These are phyloP conservation scores for Chaenogobius annularis DNA, from an alignment of 2,113 vertebrate genomes.

Conservation along the genomic window DNA sequence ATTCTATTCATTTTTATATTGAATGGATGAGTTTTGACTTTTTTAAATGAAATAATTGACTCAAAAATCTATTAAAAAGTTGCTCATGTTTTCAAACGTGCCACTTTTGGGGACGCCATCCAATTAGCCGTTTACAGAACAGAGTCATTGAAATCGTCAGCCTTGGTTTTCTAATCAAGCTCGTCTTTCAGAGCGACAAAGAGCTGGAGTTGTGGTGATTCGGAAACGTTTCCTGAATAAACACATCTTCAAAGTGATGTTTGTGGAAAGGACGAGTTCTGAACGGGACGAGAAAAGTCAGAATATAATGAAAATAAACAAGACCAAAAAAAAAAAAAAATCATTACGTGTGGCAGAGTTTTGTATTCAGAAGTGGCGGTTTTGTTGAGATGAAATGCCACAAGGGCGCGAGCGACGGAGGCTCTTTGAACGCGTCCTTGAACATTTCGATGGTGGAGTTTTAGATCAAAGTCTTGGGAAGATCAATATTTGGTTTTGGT, in stretches of 20 bases:
- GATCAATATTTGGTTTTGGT: neutral
- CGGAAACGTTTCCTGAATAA: neutral
- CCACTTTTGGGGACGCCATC: neutral
- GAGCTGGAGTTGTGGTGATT: neutral
- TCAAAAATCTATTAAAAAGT: neutral
- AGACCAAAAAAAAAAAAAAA: no score
- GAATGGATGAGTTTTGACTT: neutral
- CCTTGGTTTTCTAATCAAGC: conserved; percentile 6
- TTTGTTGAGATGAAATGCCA: neutral
- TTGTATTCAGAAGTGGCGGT: neutral
- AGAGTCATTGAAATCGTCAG: neutral
- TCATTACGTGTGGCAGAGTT: neutral
- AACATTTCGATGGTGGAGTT: neutral
- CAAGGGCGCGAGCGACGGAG: neutral
- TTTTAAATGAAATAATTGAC: neutral
- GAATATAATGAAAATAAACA: neutral
- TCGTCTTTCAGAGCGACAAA: neutral
- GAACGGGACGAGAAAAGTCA: neutral
- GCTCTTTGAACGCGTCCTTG: neutral
- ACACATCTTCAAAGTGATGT: neutral
- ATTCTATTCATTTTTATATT: neutral
- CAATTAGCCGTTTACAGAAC: neutral
- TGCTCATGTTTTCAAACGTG: neutral
- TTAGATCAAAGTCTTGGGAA: neutral
- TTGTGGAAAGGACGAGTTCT: neutral